phyloP scores from a whole-genome alignment of 2,888 invertebrate species.

The Scaptomyza parva region DNA sequence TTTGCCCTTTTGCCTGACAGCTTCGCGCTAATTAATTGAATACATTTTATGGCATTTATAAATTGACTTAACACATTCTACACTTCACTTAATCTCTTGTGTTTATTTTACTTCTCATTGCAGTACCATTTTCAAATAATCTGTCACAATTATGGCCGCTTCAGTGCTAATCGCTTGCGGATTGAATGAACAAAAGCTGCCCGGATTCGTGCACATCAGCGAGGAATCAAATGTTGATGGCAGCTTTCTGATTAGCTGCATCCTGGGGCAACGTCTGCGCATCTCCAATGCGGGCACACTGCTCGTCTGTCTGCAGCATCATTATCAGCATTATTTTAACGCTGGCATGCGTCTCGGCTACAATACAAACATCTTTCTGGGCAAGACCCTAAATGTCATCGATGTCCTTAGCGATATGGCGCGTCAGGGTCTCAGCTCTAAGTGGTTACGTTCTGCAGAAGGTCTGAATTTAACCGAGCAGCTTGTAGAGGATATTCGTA shows the following conservation, averaged over 20 bases:
- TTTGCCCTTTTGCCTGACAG: constrained; percentile 20
- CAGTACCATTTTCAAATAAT: constrained; percentile 37
- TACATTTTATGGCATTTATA: constrained; percentile 64
- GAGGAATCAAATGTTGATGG: constrained; percentile 90
- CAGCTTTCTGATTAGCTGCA: constrained; percentile 89
- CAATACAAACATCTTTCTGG: constrained; percentile 87
- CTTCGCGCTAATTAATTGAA: constrained; percentile 69
- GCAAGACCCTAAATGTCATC: constrained; percentile 85
- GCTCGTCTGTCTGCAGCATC: constrained; percentile 89
- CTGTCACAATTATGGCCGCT: constrained; percentile 86
- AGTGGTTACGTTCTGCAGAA: constrained; percentile 74
- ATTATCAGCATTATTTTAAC: constrained; percentile 90
- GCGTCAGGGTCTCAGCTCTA: constrained; percentile 82
- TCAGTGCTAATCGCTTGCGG: constrained; percentile 88
- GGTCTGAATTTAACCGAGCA: constrained; percentile 82
- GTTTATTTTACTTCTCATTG: constrained; percentile 23
- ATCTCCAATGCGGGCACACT: constrained; percentile 87
- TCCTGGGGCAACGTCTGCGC: constrained; percentile 88
- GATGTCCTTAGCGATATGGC: constrained; percentile 86
- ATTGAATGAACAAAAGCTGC: constrained; percentile 87
- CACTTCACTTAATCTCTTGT: constrained; percentile 27
- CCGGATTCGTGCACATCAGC: constrained; percentile 87
- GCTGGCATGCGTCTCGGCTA: constrained; percentile 91
- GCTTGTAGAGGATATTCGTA: constrained; percentile 70
- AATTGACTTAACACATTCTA: constrained; percentile 57